These are phyloP conservation scores for Gerosis bhagava DNA, from an alignment of 2,888 invertebrate species.

Conservation along the genomic window DNA sequence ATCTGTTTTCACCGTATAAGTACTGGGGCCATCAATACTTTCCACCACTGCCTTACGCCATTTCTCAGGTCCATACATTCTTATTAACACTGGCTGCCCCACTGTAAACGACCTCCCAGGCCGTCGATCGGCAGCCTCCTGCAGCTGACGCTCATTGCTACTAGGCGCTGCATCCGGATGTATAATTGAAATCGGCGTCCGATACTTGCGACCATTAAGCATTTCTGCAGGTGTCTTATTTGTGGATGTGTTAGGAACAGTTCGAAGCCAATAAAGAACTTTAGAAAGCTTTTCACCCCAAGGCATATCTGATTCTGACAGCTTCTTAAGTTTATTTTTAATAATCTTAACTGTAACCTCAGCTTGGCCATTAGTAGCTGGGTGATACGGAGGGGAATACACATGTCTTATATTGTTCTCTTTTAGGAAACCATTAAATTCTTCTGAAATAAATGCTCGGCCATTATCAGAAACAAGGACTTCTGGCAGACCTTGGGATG, in stretches of 20 bases:
- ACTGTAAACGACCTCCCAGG: too few relatives aligned
- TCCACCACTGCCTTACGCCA: too few relatives aligned
- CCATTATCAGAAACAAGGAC: conserved; percentile 20
- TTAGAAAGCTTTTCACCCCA: too few relatives aligned
- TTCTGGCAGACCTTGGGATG: conserved; percentile 27
- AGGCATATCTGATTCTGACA: too few relatives aligned
- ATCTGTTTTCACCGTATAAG: conserved; percentile 7
- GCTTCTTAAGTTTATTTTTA: conserved; percentile 30
- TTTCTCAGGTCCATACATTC: too few relatives aligned
- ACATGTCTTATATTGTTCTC: conserved; percentile 27
- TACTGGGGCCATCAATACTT: too few relatives aligned
- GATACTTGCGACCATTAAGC: conserved; percentile 17
- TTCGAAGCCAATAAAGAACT: conserved; percentile 21
- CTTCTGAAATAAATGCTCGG: conserved; percentile 25
- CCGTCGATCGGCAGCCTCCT: too few relatives aligned
- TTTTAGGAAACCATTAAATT: conserved; percentile 28
- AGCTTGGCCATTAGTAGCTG: conserved; percentile 30
- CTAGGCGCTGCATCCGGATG: conserved; percentile 9
- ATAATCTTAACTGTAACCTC: conserved; percentile 32
- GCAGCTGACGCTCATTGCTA: neutral
- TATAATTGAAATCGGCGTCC: conserved; percentile 6
- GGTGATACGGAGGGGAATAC: conserved; percentile 28
- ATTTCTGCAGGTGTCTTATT: conserved; percentile 31
- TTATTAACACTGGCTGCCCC: too few relatives aligned
- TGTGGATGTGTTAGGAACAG: conserved; percentile 23